These are phyloP conservation scores for Danaus chrysippus DNA, from an alignment of 2,888 invertebrate species.

Conservation along the genomic window DNA sequence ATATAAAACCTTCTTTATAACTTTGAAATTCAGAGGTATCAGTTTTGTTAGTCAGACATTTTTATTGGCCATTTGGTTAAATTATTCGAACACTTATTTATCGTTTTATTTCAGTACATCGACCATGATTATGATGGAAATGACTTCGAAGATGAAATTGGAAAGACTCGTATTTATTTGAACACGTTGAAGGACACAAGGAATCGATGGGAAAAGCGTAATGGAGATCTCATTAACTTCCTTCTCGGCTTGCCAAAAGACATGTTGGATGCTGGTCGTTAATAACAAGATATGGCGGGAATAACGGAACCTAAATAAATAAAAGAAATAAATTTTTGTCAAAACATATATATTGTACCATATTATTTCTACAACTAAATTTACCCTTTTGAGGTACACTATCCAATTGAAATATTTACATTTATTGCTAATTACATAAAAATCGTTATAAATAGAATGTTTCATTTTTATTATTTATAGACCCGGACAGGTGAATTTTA, in stretches of 20 bases:
- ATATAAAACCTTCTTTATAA: neutral
- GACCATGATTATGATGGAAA: constrained; percentile 49
- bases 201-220: constrained; percentile 77
- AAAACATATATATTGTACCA: constrained; percentile 39
- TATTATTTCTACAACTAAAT: constrained; percentile 33
- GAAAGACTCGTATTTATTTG: constrained; percentile 38
- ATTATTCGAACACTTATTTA: too few relatives aligned
- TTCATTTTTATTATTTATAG: constrained; percentile 11
- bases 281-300: constrained; percentile 31
- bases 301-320: constrained; percentile 19
- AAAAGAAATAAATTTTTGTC: constrained; percentile 27
- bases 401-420: constrained; percentile 35
- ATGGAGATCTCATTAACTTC: constrained; percentile 86
- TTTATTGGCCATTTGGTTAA: too few relatives aligned
- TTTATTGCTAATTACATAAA: constrained; percentile 29
- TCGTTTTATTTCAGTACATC: constrained; percentile 34
- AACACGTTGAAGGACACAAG: constrained; percentile 49
- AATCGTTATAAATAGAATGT: constrained; percentile 24
- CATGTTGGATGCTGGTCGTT: constrained; percentile 86
- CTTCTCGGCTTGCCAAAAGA: constrained; percentile 87
- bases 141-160: constrained; percentile 40
- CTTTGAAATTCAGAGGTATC: too few relatives aligned
- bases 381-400: constrained; percentile 30
- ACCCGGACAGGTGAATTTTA: neutral
- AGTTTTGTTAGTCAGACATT: too few relatives aligned